These are phyloP conservation scores for Oreamnos americanus DNA, from an alignment of 2,113 vertebrate species.

Conservation along the genomic window DNA sequence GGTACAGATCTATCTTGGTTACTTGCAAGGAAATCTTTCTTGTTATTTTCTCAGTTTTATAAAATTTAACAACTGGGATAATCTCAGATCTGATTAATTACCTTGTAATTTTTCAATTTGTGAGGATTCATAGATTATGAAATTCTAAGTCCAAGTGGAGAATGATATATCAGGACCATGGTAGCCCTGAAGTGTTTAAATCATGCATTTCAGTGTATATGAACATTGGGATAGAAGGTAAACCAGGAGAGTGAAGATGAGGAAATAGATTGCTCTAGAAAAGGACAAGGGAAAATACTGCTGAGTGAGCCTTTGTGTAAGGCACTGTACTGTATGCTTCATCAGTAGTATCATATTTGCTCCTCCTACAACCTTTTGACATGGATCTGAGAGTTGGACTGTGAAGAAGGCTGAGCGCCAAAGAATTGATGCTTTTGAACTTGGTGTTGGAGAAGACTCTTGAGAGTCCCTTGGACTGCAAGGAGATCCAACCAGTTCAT, in stretches of 20 bases:
- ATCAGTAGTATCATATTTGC: not conserved
- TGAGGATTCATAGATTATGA: not conserved
- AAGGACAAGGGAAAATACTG: not conserved
- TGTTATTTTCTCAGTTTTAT: not conserved
- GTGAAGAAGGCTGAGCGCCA: too few relatives aligned
- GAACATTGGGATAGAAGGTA: not conserved
- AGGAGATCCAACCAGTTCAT: too few relatives aligned
- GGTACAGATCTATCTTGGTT: not conserved
- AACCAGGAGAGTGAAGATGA: not conserved
- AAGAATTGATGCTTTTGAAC: too few relatives aligned
- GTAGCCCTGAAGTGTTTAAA: not conserved
- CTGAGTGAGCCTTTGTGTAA: not conserved
- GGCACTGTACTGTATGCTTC: not conserved
- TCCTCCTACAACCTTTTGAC: not conserved
- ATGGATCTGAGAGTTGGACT: too few relatives aligned
- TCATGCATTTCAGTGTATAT: not conserved
- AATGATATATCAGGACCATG: not conserved
- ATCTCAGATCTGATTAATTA: not conserved
- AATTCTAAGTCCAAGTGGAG: not conserved
- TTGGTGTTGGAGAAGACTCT: too few relatives aligned
- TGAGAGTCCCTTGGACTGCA: too few relatives aligned
- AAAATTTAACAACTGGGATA: not conserved
- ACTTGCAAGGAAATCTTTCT: not conserved
- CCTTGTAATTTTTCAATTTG: not conserved
- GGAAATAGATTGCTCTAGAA: not conserved